Evolutionary conservation across 2,888 invertebrate species (phyloP).

Genomic region (Pollenia griseotomentosa): DNA sequence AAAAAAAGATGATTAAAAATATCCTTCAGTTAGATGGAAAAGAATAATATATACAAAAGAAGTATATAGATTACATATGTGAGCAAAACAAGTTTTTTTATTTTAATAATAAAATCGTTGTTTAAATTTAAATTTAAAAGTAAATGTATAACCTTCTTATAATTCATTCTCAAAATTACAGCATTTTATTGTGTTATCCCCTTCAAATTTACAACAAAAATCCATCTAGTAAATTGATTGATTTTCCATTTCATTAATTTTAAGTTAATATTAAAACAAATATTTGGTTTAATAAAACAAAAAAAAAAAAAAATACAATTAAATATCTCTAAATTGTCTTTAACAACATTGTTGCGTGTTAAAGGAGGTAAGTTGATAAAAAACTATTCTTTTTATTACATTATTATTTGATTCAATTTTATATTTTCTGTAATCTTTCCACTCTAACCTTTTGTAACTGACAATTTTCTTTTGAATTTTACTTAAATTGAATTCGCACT

Average conservation of each 20-base stretch:
- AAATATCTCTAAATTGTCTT: constrained; percentile 14
- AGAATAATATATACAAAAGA: not conserved
- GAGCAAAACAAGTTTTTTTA: not conserved
- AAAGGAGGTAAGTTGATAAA: constrained; percentile 32
- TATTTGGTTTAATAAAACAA: not conserved
- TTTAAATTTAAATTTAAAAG: not conserved
- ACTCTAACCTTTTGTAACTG: not conserved
- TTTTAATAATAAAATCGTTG: not conserved
- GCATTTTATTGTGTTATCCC: not conserved
- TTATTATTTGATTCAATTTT: not conserved
- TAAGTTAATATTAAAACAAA: constrained; percentile 2
- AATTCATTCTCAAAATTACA: not conserved
- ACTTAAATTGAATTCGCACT: constrained; percentile 22
- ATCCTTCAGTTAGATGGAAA: not conserved
- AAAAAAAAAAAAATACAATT: not conserved
- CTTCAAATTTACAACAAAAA: not conserved
- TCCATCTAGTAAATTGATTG: constrained; percentile 32
- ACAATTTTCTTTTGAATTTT: constrained; percentile 29
- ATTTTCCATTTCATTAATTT: constrained; percentile 14
- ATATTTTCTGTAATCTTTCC: not conserved
- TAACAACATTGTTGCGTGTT: constrained; percentile 31
- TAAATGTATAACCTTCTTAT: not conserved
- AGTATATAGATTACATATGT: constrained; percentile 11
- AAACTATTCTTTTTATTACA: not conserved
- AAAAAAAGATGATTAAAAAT: not conserved